phyloP scores from a whole-genome alignment of 2,113 vertebrate species.

The Pteropus alecto region DNA sequence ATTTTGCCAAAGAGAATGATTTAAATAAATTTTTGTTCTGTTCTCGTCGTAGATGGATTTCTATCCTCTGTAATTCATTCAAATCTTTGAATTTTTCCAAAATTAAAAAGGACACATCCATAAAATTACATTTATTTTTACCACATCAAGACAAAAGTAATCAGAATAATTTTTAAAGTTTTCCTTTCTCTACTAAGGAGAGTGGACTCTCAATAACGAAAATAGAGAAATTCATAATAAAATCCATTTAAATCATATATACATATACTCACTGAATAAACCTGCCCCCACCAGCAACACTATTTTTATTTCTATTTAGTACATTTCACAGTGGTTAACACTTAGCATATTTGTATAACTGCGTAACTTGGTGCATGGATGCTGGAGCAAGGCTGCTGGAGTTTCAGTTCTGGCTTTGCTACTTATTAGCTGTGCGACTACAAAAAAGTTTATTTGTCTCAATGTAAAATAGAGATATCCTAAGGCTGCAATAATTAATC shows the following conservation, averaged over 20 bases:
- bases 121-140: constrained; percentile 6
- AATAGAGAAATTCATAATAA: neutral
- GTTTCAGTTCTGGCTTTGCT: neutral
- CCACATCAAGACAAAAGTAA: neutral
- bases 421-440: neutral
- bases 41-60: neutral
- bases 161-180: neutral
- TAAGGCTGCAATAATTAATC: neutral
- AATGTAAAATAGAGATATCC: neutral
- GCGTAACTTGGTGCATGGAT: neutral
- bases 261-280: neutral
- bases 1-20: neutral
- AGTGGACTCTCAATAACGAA: neutral
- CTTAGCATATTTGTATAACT: neutral
- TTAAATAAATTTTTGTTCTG: neutral
- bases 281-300: neutral
- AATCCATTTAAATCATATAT: neutral
- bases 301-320: neutral
- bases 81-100: neutral
- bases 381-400: neutral
- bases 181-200: neutral
- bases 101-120: neutral
- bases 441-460: neutral
- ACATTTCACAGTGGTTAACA: neutral
- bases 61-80: neutral